Base-by-base conservation (phyloP, 2,113 vertebrate species). In the Bostrychus sinensis region DNA sequence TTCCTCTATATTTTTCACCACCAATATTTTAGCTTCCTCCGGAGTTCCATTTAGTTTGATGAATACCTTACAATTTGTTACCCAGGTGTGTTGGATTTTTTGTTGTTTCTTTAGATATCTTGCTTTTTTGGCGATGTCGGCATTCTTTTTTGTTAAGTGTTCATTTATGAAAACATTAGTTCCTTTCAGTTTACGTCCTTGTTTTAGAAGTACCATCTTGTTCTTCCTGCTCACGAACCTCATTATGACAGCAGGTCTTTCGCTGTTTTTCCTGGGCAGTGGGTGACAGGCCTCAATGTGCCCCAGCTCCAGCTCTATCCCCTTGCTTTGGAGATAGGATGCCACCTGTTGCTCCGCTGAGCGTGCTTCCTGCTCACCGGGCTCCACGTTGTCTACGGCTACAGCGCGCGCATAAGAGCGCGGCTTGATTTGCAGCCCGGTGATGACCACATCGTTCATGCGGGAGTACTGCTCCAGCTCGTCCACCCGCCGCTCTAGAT, bases 151-250 rank as follows among this genome's bases (percentile, higher is more conserved):
- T 41, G 57, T 60, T 1, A 43, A 19, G 7, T 45, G 57, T 6
- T 60, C 57, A 10, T 60, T 45, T 1, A 60, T 12, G 11, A 28
- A 34, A 5, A 56, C 11, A 30, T 56, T 56, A n/a, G 30, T 20
- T 30, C 53, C 53, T 5, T 55, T 54, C 1, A 54, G 17, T 3
- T 42, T 58, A 7, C 23, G 23, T 6, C 57, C 57, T 8, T 60
- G 57, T 32, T 32, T 60, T 2, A 60, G n/a, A 19, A 60, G 11
- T 17, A 16, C 20, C 1, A n/a, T 41, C 14, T 42, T 58, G 6
- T 22, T 11, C 23, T 38, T 23, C 7, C 34, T 7, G 20, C 38
- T 56, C 1, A 13, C 14, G 16, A 41, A 41, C 16, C 39, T 16
- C 13, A 41, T 16, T 16, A 41, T 41, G 11, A 41, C 7, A 3